Evolutionary conservation across 2,797 vertebrate species (phyloP).

Genomic region (Anomalospiza imberbis): DNA sequence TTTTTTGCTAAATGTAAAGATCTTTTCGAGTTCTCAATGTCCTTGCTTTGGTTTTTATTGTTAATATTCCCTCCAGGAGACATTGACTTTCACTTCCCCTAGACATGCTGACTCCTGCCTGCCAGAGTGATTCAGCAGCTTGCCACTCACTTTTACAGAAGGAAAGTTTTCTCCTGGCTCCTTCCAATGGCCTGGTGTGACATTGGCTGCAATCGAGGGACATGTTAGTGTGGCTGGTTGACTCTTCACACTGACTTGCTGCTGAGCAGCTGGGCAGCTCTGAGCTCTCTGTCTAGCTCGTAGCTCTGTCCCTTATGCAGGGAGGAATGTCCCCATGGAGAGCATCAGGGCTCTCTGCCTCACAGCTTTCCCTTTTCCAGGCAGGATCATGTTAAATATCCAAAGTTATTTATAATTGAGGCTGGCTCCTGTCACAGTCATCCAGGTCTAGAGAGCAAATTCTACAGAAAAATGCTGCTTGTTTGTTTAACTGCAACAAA

Average conservation of each 20-base stretch:
- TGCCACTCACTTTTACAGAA: slow-evolving; percentile 45
- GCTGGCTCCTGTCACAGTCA: background rate
- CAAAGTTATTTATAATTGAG: background rate
- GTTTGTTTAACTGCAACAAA: background rate
- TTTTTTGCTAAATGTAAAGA: slow-evolving; percentile 35
- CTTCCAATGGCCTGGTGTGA: background rate
- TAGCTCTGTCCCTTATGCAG: background rate
- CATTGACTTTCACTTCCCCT: slow-evolving; percentile 29
- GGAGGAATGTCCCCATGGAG: background rate
- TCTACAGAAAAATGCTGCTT: background rate
- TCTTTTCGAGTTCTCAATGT: slow-evolving; percentile 7
- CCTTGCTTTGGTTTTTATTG: slow-evolving; percentile 60
- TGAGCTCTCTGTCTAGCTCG: background rate
- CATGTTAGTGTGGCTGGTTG: background rate
- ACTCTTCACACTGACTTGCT: background rate
- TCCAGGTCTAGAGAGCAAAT: background rate
- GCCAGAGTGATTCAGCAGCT: slow-evolving; percentile 53
- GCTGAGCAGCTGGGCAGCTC: background rate
- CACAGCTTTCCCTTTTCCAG: background rate
- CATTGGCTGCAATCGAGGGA: background rate
- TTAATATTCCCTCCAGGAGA: slow-evolving; percentile 56
- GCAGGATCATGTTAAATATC: background rate
- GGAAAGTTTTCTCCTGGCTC: slow-evolving; percentile 18
- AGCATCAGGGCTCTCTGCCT: background rate
- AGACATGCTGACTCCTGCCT: slow-evolving; percentile 51